phyloP scores from a whole-genome alignment of 2,797 vertebrate species.

The Helarctos malayanus region DNA sequence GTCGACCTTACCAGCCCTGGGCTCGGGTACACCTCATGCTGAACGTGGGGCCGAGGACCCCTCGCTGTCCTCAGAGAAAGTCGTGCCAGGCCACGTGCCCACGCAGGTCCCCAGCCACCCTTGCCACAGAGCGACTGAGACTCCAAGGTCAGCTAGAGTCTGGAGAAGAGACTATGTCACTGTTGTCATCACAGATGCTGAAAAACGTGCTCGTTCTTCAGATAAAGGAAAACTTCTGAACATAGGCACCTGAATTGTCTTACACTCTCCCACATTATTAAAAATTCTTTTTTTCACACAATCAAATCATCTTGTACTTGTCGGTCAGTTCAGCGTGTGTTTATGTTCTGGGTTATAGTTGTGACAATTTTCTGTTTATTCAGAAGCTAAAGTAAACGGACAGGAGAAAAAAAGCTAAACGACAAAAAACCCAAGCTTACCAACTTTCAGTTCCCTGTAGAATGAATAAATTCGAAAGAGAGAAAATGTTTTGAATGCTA shows the following conservation, averaged over 20 bases:
- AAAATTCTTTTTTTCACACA: neutral
- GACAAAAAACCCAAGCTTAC: neutral
- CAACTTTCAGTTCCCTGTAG: neutral
- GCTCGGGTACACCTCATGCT: rapidly evolving
- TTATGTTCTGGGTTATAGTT: neutral
- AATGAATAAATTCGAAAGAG: neutral
- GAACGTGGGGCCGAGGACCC: neutral
- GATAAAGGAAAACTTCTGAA: neutral
- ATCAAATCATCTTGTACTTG: neutral
- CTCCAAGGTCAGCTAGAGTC: neutral
- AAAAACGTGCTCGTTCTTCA: neutral
- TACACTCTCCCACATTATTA: no score
- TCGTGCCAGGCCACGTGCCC: neutral
- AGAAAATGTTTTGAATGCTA: neutral
- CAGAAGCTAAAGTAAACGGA: neutral
- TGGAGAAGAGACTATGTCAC: neutral
- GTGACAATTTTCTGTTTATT: neutral
- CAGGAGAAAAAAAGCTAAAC: neutral
- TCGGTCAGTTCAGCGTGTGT: neutral
- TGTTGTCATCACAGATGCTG: rapidly evolving
- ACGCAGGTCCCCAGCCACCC: neutral
- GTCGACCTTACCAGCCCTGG: neutral
- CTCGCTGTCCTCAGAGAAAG: neutral
- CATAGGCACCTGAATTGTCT: neutral
- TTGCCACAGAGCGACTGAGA: neutral